phyloP scores from a whole-genome alignment of 2,797 vertebrate species.

The Sebastes melanostomus region DNA sequence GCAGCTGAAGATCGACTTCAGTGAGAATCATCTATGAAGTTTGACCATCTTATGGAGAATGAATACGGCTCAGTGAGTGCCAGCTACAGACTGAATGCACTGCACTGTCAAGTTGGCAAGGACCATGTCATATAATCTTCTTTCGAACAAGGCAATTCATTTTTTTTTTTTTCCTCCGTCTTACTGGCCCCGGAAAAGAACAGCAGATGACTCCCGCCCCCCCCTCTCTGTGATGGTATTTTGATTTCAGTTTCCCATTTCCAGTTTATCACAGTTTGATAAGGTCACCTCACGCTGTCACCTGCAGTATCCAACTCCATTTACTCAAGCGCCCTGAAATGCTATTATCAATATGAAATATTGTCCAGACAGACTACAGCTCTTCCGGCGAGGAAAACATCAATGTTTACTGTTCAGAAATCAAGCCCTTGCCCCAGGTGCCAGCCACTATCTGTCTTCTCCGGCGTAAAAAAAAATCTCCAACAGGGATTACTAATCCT shows the following conservation, averaged over 20 bases:
- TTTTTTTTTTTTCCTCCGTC: conserved; percentile 50
- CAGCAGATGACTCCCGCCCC: conserved; percentile 65
- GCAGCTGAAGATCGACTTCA: conserved; percentile 22
- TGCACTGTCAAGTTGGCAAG: conserved; percentile 51
- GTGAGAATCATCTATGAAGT: conserved; percentile 10
- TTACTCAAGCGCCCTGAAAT: conserved; percentile 79
- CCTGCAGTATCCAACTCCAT: conserved; percentile 84
- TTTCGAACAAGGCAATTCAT: conserved; percentile 68
- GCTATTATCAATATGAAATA: conserved; percentile 86
- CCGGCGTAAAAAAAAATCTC: conserved; percentile 11
- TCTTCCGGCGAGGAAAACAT: conserved; percentile 75
- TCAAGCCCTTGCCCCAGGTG: conserved; percentile 67
- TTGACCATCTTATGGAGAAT: not conserved
- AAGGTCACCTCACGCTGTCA: conserved; percentile 85
- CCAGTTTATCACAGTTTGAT: conserved; percentile 87
- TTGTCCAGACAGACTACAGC: conserved; percentile 74
- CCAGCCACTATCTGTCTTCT: conserved; percentile 64
- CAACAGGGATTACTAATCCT: conserved; percentile 63
- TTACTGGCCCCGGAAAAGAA: conserved; percentile 42
- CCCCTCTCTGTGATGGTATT: conserved; percentile 70
- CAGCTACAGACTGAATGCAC: conserved; percentile 36
- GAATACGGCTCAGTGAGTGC: conserved; percentile 7
- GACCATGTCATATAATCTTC: conserved; percentile 66
- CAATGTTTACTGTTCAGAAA: conserved; percentile 77
- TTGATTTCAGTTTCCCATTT: conserved; percentile 86